Conservation (phyloP, 2,888 invertebrate genomes). For the Choreutis nemorana region DNA sequence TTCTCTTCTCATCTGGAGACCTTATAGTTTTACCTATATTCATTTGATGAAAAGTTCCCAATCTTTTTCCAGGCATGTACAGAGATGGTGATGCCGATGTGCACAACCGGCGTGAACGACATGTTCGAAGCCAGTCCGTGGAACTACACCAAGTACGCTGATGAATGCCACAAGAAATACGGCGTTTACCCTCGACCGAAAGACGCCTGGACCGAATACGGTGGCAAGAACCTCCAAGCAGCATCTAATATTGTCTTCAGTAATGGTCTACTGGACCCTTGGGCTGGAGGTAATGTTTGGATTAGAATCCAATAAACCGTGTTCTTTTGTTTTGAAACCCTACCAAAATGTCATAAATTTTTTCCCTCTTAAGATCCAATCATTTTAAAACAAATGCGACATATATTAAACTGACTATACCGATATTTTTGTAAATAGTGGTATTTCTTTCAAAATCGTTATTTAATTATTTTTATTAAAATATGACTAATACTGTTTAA, state of each 20-base stretch:
- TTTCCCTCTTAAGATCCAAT: not conserved
- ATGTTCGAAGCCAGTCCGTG: constrained; percentile 85
- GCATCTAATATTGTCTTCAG: constrained; percentile 81
- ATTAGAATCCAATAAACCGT: not conserved
- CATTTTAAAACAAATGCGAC: not conserved
- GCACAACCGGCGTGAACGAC: constrained; percentile 76
- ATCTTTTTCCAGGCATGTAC: constrained; percentile 77
- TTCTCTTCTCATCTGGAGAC: no score
- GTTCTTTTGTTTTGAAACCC: not conserved
- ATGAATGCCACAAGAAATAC: constrained; percentile 74
- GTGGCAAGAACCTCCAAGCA: constrained; percentile 75
- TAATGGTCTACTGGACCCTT: constrained; percentile 87
- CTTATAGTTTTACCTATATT: no score
- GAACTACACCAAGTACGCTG: constrained; percentile 73
- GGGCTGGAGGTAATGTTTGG: constrained; percentile 72
- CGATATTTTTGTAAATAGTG: no score
- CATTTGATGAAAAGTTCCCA: no score
- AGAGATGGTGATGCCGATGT: constrained; percentile 97
- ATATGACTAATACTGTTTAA: no score
- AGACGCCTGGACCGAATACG: constrained; percentile 79
- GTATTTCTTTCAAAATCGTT: no score
- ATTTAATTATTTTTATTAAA: no score
- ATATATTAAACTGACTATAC: no score
- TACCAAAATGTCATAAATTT: not conserved
- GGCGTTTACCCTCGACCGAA: constrained; percentile 72